Percentiles rank a stretch among this genome's conserved stretches.
These are phyloP conservation scores for Mixornis gularis DNA, from an alignment of 2,113 vertebrate genomes.

Conservation along the genomic window DNA sequence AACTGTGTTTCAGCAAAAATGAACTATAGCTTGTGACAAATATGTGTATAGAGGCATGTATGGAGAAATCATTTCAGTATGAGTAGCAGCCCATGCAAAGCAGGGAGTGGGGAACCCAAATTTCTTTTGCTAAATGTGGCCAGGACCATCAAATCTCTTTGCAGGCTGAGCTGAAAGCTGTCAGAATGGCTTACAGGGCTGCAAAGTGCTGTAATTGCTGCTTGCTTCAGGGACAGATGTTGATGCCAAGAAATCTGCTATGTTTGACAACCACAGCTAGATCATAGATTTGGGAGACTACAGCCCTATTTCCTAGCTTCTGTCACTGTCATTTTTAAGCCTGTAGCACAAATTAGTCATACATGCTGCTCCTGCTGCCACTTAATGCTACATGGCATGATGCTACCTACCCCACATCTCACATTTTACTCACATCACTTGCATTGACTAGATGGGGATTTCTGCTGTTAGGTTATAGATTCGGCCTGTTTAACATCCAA, in stretches of 20 bases:
- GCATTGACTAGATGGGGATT: background rate
- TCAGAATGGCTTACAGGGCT: background rate
- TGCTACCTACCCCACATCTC: background rate
- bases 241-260: conserved; percentile 9
- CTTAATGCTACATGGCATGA: background rate
- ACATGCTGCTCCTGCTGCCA: background rate
- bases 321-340: background rate
- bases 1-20: background rate
- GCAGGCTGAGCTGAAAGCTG: background rate
- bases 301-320: background rate
- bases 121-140: background rate
- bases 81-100: background rate
- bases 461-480: background rate
- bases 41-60: background rate
- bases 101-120: background rate
- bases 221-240: conserved; percentile 34
- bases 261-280: conserved; percentile 24
- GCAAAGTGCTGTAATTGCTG: conserved; percentile 9
- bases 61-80: background rate
- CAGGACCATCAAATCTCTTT: background rate
- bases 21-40: background rate
- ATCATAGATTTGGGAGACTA: background rate
- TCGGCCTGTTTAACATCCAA: background rate
- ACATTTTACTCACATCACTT: background rate
- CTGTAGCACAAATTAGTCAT: background rate